phyloP scores from a whole-genome alignment of 1,140 invertebrate species.

The Druon quercuslanigerum region DNA sequence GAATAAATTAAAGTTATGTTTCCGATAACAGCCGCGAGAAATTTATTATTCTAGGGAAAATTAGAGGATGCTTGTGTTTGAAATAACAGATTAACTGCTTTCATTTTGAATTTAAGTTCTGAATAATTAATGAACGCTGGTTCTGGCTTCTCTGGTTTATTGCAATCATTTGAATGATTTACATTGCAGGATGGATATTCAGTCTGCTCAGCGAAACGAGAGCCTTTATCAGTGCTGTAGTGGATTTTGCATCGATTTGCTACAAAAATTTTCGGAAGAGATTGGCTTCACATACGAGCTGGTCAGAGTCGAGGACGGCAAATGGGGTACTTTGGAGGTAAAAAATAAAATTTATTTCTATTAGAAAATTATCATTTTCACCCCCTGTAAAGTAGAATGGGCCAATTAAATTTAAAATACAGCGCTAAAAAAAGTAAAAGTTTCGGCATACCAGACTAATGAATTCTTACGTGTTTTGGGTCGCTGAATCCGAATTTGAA shows the following conservation, averaged over 20 bases:
- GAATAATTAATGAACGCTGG: neutral
- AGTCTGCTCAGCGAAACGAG: conserved; percentile 86
- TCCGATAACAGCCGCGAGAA: too few relatives aligned
- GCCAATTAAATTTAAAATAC: too few relatives aligned
- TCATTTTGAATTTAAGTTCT: neutral
- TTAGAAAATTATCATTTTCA: too few relatives aligned
- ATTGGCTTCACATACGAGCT: conserved; percentile 97
- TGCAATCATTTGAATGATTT: neutral
- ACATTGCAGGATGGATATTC: conserved; percentile 83
- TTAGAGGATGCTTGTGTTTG: too few relatives aligned
- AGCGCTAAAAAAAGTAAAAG: too few relatives aligned
- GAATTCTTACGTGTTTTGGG: too few relatives aligned
- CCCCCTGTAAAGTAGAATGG: too few relatives aligned
- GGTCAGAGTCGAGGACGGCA: conserved; percentile 94
- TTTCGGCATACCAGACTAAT: too few relatives aligned
- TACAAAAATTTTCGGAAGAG: conserved; percentile 93
- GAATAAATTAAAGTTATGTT: too few relatives aligned
- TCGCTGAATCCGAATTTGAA: too few relatives aligned
- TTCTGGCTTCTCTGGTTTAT: neutral
- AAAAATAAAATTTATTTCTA: conserved; percentile 38
- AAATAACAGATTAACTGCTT: neutral
- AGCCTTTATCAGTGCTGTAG: conserved; percentile 95
- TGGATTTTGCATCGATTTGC: conserved; percentile 97
- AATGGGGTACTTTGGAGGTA: conserved; percentile 92
- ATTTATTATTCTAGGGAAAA: too few relatives aligned